Evolutionary conservation across 2,888 invertebrate species (phyloP), one percentile per base, ranked within the genome.

Genomic region (Sepioteuthis lessoniana): DNA sequence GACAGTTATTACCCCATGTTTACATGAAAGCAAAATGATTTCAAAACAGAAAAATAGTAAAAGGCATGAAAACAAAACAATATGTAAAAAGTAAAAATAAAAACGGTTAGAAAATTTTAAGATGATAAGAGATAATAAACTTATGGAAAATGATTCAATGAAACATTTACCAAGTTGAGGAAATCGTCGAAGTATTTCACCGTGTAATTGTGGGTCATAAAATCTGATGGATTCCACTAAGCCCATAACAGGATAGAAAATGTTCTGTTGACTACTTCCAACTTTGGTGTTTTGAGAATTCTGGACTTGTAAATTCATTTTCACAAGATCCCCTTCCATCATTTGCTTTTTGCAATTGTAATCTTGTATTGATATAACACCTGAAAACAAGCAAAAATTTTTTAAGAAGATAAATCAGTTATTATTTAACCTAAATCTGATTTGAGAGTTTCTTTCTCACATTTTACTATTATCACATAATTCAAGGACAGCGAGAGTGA

Each of bases 271-370:
- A 19, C 4, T 35, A 35, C 19, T 76, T 76, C 21, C 50, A 46
- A 35, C 35, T 35, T 16, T 91, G 94, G 35, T 42, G 37, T 46
- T 94, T 92, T 38, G 7, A n/a, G 25, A 37, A 31, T 93, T 93
- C 28, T n/a, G 35, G 5, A 95, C 95, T 28, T 92, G 93, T 38
- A 95, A 93, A n/a, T 93, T 94, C 90, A 96, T 91, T 35, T 91
- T 94, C 37, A 96, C 94, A 42, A 96, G 90, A 50, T 96, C 96
- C 28, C 95, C 95, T 91, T 95, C 95, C 93, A 42, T 93, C 3
- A 94, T 94, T 93, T 94, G 94, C 90, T 94, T 94, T 91, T 94
- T 91, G 2, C 60, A 35, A 13, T 91, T 91, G 37, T 93, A 47
- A 31, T 94, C 94, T 50, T 94, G 42, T 38, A 94, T 46, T 31